These are phyloP conservation scores for Cryptocephalus primarius DNA, from an alignment of 2,888 invertebrate species.

Conservation along the genomic window DNA sequence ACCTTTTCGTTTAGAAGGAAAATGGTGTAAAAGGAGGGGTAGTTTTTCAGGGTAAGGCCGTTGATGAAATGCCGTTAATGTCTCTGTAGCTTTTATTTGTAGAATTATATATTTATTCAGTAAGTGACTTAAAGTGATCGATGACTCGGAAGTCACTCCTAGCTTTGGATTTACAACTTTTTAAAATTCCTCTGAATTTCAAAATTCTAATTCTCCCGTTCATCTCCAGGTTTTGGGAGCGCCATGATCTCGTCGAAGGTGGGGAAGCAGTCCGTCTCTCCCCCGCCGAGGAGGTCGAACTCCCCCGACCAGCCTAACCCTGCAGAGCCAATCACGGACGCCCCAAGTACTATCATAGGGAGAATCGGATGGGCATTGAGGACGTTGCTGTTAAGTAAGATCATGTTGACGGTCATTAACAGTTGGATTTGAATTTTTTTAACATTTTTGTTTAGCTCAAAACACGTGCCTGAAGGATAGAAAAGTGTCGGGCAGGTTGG, in stretches of 20 bases:
- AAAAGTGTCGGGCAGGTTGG: slow-evolving; percentile 49
- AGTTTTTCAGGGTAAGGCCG: too few relatives aligned
- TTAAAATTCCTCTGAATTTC: too few relatives aligned
- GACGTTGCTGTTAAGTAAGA: slow-evolving; percentile 50
- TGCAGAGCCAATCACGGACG: slow-evolving; percentile 54
- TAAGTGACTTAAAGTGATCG: too few relatives aligned
- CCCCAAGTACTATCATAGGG: slow-evolving; percentile 54
- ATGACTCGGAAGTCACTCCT: too few relatives aligned
- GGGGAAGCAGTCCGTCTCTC: slow-evolving; percentile 35
- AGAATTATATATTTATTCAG: too few relatives aligned
- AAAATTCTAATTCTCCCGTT: too few relatives aligned
- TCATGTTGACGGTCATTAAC: neutral
- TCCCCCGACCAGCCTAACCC: slow-evolving; percentile 57
- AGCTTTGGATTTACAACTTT: too few relatives aligned
- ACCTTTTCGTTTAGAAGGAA: too few relatives aligned
- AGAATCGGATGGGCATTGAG: slow-evolving; percentile 61
- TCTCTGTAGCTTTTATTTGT: too few relatives aligned
- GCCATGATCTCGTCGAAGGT: slow-evolving; percentile 28
- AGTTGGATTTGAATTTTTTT: neutral
- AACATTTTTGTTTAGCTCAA: slow-evolving; percentile 47
- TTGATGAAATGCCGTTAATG: too few relatives aligned
- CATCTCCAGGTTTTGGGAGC: slow-evolving; percentile 41
- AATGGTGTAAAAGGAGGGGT: too few relatives aligned
- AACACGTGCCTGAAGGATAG: slow-evolving; percentile 38
- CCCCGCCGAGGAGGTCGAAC: slow-evolving; percentile 44